phyloP scores from a whole-genome alignment of 2,888 invertebrate genomes.

The Bombylius major region DNA sequence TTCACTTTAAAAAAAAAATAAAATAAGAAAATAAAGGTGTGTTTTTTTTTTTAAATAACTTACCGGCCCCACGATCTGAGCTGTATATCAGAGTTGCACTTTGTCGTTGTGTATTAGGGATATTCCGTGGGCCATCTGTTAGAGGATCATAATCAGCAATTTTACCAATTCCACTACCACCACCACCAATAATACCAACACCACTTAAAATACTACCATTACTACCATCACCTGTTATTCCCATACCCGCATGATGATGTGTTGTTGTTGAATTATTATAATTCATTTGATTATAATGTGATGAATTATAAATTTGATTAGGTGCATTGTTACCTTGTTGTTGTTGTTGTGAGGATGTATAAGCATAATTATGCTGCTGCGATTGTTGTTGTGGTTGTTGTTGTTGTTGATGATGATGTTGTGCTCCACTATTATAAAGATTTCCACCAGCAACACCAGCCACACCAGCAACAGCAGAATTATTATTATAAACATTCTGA shows the following conservation, averaged over 20 bases:
- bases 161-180: conserved; percentile 46
- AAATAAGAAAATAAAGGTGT: neutral
- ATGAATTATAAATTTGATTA: conserved; percentile 14
- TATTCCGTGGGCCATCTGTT: conserved; percentile 53
- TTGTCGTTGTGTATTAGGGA: conserved; percentile 61
- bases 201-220: conserved; percentile 16
- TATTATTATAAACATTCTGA: conserved; percentile 10
- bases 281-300: conserved; percentile 17
- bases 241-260: conserved; percentile 13
- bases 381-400: conserved; percentile 14
- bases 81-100: conserved; percentile 79
- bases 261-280: conserved; percentile 13
- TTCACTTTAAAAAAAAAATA: too few relatives aligned
- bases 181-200: conserved; percentile 15
- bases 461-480: conserved; percentile 21
- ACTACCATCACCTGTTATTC: conserved; percentile 11
- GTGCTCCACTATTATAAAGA: conserved; percentile 26
- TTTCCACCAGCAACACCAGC: conserved; percentile 41
- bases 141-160: conserved; percentile 73
- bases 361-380: conserved; percentile 9
- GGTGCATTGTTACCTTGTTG: conserved; percentile 3
- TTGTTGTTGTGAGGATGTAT: conserved; percentile 7
- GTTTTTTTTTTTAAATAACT: conserved; percentile 18
- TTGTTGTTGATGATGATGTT: conserved; percentile 20
- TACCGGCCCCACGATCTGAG: conserved; percentile 56